Conservation (phyloP, 2,113 vertebrate species). For the Perca flavescens region DNA sequence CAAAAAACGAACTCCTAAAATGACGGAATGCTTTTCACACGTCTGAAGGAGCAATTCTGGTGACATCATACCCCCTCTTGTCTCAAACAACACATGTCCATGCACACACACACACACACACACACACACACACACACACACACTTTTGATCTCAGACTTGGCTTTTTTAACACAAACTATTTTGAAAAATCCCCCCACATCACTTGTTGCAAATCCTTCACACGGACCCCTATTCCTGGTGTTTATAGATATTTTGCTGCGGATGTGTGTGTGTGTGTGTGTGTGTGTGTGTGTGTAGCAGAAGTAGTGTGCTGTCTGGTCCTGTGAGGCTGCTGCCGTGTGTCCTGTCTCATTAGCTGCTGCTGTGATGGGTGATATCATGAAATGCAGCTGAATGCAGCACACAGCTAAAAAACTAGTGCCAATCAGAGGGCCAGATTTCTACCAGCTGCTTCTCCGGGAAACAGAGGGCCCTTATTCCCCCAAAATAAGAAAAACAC, state of each 20-base stretch:
- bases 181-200: constrained; percentile 12
- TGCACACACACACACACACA: background rate
- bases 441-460: constrained; percentile 80
- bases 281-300: background rate
- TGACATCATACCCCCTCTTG: constrained; percentile 55
- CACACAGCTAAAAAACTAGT: constrained; percentile 55
- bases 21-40: constrained; percentile 61
- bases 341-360: constrained; percentile 79
- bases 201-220: constrained; percentile 1
- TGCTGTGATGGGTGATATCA: constrained; percentile 78
- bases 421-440: constrained; percentile 80
- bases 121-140: background rate
- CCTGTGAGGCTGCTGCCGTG: constrained; percentile 60
- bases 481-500: constrained; percentile 70
- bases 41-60: constrained; percentile 33
- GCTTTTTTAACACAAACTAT: background rate
- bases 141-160: constrained; percentile 20
- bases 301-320: constrained; percentile 22
- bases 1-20: constrained; percentile 39
- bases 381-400: constrained; percentile 67
- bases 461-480: constrained; percentile 81
- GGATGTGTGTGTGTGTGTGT: constrained; percentile 12
- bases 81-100: constrained; percentile 18
- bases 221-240: constrained; percentile 8
- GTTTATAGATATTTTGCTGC: constrained; percentile 37